phyloP scores from a whole-genome alignment of 2,113 vertebrate species.

The Calidris pygmaea region DNA sequence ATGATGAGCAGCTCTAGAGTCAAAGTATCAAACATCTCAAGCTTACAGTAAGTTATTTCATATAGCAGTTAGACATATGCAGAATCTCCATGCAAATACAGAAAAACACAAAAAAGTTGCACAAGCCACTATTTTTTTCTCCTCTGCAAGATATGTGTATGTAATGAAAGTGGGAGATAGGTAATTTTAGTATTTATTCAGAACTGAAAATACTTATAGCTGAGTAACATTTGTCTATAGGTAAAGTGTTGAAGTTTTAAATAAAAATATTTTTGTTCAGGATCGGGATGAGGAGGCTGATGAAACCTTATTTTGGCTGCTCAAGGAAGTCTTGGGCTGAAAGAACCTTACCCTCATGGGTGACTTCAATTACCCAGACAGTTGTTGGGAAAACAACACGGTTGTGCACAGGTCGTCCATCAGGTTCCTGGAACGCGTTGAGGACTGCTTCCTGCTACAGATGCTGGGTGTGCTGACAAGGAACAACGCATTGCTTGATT shows the following conservation, averaged over 20 bases:
- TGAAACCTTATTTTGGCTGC: not conserved
- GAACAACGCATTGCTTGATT: not conserved
- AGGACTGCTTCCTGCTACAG: not conserved
- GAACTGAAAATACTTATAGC: not conserved
- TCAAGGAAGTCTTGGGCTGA: not conserved
- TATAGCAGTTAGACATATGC: not conserved
- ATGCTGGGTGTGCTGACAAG: not conserved
- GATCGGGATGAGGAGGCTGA: not conserved
- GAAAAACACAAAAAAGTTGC: not conserved
- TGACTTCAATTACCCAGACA: not conserved
- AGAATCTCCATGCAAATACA: not conserved
- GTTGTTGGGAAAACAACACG: not conserved
- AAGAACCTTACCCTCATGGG: not conserved
- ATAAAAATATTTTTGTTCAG: not conserved
- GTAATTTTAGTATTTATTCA: not conserved
- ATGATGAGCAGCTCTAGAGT: not conserved
- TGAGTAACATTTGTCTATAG: not conserved
- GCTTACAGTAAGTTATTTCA: not conserved
- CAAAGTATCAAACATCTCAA: not conserved
- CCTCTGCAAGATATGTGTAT: not conserved
- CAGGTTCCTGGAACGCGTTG: rapidly evolving
- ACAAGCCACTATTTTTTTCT: not conserved
- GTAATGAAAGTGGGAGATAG: not conserved
- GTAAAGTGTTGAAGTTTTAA: not conserved
- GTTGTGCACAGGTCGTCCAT: not conserved